These are phyloP conservation scores for Neotoxoptera formosana DNA, from an alignment of 1,140 invertebrate species.

Conservation along the genomic window DNA sequence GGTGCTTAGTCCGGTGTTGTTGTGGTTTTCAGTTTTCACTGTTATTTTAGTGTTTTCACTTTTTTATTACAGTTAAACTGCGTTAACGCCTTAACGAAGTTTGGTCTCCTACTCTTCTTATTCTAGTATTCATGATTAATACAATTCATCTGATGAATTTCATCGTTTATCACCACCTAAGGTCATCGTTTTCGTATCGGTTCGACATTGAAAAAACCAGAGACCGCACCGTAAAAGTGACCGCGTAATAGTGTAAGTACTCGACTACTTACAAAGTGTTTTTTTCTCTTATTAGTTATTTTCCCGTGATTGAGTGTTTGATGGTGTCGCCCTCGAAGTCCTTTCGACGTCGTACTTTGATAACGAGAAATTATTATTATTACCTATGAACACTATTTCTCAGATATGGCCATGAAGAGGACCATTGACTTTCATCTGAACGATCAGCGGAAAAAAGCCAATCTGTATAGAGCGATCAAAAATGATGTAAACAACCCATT, in stretches of 20 bases:
- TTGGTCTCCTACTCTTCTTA: too few relatives aligned
- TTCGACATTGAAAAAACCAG: not conserved
- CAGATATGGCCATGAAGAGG: slow-evolving; percentile 44
- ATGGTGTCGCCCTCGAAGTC: not conserved
- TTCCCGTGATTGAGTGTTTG: not conserved
- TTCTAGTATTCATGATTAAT: not conserved
- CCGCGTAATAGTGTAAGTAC: not conserved
- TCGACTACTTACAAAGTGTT: not conserved
- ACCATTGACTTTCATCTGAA: slow-evolving; percentile 49
- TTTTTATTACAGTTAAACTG: not conserved
- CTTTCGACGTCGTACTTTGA: not conserved
- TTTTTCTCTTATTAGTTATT: not conserved
- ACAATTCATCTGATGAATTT: not conserved
- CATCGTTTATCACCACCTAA: not conserved
- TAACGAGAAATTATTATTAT: not conserved
- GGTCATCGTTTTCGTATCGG: not conserved
- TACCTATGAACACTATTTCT: not conserved
- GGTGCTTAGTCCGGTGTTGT: too few relatives aligned
- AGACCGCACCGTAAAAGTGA: not conserved
- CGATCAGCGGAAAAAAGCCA: slow-evolving; percentile 42
- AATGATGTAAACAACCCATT: slow-evolving; percentile 13
- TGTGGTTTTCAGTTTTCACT: not conserved
- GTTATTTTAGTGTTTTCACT: not conserved
- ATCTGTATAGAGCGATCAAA: slow-evolving; percentile 33
- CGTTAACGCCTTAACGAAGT: too few relatives aligned